Evolutionary conservation across 2,113 vertebrate species (phyloP), one percentile per base, ranked within the genome.

Genomic region (Chitala chitala): DNA sequence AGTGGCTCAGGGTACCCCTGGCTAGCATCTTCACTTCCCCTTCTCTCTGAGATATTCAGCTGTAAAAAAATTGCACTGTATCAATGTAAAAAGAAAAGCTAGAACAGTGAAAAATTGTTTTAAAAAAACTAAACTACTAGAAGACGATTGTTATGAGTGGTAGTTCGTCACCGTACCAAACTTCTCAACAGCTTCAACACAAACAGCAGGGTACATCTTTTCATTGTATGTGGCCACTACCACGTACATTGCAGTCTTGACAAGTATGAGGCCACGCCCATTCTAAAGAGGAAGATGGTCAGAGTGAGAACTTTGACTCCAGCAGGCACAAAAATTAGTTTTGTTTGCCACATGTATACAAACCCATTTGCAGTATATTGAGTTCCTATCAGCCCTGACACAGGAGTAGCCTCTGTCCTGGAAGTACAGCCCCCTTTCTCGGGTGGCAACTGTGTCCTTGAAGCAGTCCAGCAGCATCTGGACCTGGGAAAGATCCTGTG

Each of bases 151-250:
- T n/a, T 5, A 33, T 38, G 2, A 54, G 59, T 42, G 31, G 20
- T 48, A 36, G 5, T n/a, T 38, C 15, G 59, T 15, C 50, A 22
- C 65, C 85, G 82, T 82, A 87, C 91, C 92, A 29, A 93, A 82
- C 74, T 89, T 93, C 80, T 94, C 91, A 3, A 90, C 81, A 13
- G 92, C 91, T 83, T 93, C 90, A 69, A 92, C 89, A 0, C 91
- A 93, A 40, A 93, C 82, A 1, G 90, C 90, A 55, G 91, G 89
- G 74, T 89, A 90, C 90, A 92, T 93, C 74, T 79, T 84, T 0
- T 78, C 81, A 5, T 40, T 75, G 74, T 92, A 94, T 0, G 89
- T 90, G 69, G 87, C 84, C 46, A 91, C 79, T 69, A 94, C 63
- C 55, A 92, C 81, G 71, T 87, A 86, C 22, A 74, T 17, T 0